Conservation (phyloP, 2,888 invertebrate species). For the Thereva unica region DNA sequence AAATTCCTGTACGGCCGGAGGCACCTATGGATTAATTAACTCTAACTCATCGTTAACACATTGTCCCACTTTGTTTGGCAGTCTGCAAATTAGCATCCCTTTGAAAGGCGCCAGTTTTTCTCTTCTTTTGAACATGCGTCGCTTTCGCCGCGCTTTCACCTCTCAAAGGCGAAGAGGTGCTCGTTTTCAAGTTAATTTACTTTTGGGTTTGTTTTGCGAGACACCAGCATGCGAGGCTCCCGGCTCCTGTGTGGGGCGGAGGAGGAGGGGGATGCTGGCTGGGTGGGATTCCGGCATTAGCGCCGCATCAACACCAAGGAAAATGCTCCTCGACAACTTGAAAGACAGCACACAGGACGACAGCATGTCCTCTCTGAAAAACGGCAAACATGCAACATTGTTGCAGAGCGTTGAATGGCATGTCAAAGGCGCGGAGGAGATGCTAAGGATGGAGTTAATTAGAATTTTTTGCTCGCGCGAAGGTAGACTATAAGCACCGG, state of each 20-base stretch:
- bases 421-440: conserved; percentile 18
- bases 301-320: no score
- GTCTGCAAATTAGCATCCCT: conserved; percentile 37
- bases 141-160: not conserved
- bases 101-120: conserved; percentile 28
- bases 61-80: conserved; percentile 36
- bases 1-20: conserved; percentile 11
- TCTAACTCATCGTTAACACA: conserved; percentile 33
- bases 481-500: not conserved
- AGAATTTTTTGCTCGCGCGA: conserved; percentile 28
- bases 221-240: not conserved
- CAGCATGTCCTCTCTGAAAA: not conserved
- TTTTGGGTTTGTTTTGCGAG: conserved; percentile 30
- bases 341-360: no score
- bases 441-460: conserved; percentile 35
- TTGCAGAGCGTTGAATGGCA: conserved; percentile 14
- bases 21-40: conserved; percentile 22
- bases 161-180: conserved; percentile 24
- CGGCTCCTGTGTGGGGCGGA: no score
- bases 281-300: no score
- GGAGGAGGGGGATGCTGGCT: no score
- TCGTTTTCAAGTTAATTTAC: conserved; percentile 38
- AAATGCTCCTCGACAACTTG: no score
- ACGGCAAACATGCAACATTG: conserved; percentile 32
- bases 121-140: conserved; percentile 16